phyloP scores from a whole-genome alignment of 2,797 vertebrate genomes.

The Myotis myotis region DNA sequence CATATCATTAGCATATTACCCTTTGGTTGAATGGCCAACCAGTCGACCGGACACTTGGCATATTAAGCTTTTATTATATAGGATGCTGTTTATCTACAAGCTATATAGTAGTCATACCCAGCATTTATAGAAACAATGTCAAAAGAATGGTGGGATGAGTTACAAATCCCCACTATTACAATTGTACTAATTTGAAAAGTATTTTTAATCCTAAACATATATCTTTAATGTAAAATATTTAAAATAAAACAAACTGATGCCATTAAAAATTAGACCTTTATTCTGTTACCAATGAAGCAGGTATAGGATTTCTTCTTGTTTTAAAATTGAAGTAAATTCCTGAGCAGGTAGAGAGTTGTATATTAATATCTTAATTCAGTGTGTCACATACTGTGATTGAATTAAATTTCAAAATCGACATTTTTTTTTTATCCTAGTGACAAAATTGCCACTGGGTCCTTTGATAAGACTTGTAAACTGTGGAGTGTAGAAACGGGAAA shows the following conservation, averaged over 20 bases:
- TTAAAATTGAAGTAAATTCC: neutral
- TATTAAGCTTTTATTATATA: no score
- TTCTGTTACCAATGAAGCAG: neutral
- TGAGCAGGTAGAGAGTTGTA: neutral
- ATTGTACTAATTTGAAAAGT: neutral
- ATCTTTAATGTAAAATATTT: neutral
- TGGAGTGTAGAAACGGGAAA: slow-evolving; percentile 95
- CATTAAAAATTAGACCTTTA: neutral
- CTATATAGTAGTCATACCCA: no score
- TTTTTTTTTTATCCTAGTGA: slow-evolving; percentile 84
- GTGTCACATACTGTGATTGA: neutral
- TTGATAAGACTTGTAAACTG: slow-evolving; percentile 96
- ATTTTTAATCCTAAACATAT: neutral
- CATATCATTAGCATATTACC: no score
- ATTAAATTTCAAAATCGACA: neutral
- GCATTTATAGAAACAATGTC: no score
- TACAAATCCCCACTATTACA: no score
- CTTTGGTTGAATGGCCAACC: no score
- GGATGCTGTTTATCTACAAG: no score
- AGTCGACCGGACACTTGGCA: no score
- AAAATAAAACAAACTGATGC: neutral
- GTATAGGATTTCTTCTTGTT: neutral
- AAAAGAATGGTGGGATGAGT: no score
- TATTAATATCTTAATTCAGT: neutral
- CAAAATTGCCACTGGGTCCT: slow-evolving; percentile 97